Evolutionary conservation across 2,113 vertebrate genomes (phyloP), one percentile per base, ranked within the genome.

Genomic region (Piprites chloris): DNA sequence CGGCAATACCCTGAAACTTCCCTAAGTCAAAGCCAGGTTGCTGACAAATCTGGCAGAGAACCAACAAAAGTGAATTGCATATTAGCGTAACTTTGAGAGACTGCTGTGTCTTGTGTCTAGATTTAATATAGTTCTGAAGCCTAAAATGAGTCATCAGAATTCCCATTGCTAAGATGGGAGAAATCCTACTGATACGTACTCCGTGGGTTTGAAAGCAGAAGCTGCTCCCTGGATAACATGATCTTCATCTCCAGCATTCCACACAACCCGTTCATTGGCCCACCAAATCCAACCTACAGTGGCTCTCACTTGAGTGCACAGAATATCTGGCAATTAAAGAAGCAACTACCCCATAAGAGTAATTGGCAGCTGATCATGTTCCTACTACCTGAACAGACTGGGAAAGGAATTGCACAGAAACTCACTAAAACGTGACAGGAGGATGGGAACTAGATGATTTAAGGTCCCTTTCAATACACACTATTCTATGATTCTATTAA

Each of bases 1-100:
- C 46, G 72, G 76, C 71, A 92, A 53, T 42, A 35, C 59, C 50
- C 59, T 77, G 59, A 88, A 89, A 75, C 27, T 79, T 88, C 53
- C 67, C 53, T 84, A 71, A 81, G 77, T 87, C 68, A 77, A 95
- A 97, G 72, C 50, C 76, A 86, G 52, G 35, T 42, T 81, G 72
- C 86, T 92, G 72, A 81, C 42, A 84, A 88, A 80, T 30, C 82
- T 58, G 73, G 55, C 61, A 80, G 19, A 77, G 72, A 78, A 89
- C 19, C 76, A 87, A 65, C 12, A 76, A 66, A 88, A 87, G 47
- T 41, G n/a, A 37, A 56, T 62, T 77, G 68, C 14, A 12, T 49
- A 73, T 53, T 50, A 90, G 69, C 50, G 59, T 85, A 93, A 95
- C 76, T 73, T 9, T 24, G 58, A 78, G 79, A 95, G 53, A 55